Evolutionary conservation across 2,888 invertebrate species (phyloP).

Genomic region (Ephialtes manifestator): DNA sequence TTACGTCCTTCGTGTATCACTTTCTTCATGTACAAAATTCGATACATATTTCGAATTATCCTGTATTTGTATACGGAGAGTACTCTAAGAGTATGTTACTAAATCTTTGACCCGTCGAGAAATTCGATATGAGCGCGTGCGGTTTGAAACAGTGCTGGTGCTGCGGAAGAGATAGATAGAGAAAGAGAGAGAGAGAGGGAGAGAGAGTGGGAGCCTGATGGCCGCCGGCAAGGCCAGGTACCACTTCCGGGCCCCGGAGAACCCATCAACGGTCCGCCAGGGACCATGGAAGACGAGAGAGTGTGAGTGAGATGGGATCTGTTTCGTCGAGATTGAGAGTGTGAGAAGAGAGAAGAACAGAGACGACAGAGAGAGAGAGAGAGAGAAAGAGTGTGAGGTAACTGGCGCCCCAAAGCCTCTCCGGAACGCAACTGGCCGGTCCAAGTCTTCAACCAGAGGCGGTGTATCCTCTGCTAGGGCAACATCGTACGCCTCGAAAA

Average conservation of each 20-base stretch:
- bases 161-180: constrained; percentile 15
- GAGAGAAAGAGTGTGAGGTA: constrained; percentile 51
- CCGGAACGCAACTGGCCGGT: constrained; percentile 72
- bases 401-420: constrained; percentile 42
- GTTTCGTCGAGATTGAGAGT: constrained; percentile 39
- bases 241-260: constrained; percentile 77
- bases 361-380: constrained; percentile 64
- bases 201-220: constrained; percentile 41
- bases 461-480: constrained; percentile 40
- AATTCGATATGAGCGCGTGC: constrained; percentile 55
- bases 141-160: constrained; percentile 17
- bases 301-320: constrained; percentile 36
- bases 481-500: constrained; percentile 46
- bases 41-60: not conserved
- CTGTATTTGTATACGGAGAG: not conserved
- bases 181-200: constrained; percentile 20
- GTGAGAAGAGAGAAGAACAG: constrained; percentile 48
- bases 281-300: not conserved
- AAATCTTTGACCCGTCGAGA: constrained; percentile 41
- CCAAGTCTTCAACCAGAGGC: constrained; percentile 69
- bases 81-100: not conserved
- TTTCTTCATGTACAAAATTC: not conserved
- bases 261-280: constrained; percentile 77
- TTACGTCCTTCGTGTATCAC: not conserved
- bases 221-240: constrained; percentile 74